Base-by-base conservation (phyloP, 2,797 vertebrate species). In the Hippopotamyrus pictus region DNA sequence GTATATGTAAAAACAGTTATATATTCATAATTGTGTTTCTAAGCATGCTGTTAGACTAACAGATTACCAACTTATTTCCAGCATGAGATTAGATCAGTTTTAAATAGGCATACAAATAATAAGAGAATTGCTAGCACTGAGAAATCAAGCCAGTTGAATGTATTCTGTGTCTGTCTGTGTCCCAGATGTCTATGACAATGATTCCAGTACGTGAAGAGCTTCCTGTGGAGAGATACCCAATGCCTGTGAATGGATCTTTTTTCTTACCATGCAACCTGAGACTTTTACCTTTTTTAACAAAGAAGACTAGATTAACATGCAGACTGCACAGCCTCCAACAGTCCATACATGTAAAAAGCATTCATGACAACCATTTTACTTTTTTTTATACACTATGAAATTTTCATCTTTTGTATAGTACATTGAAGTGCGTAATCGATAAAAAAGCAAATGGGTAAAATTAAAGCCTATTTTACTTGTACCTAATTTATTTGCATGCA, bases 121-220 rank as follows among this genome's bases (percentile, higher is more conserved):
- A 57, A 3, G 25, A 33, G 65, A 69, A 33, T 33, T 33, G 62
- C 62, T 5, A 69, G 62, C 3, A 48, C 46, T 9, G 29, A 22
- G 29, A 33, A 41, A 87, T 87, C 57, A 2, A 73, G 25, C 69
- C 14, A 37, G 54, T 83, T 19, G 11, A 57, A 62, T 51, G 48
- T 22, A 86, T 44, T 22, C 69, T 19, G 91, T 90, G 29, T 84
- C 2, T 88, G 25, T 89, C 88, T 79, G 84, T 89, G 3, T 93
- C 92, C 73, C 92, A 96, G 96, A 96, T 69, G 57, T 95, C 86
- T 95, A 97, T 79, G 95, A 96, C 91, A 96, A 96, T 3, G 95
- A 96, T 89, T 88, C 88, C 41, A 88, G 48, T 88, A 59, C 62
- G 83, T 83, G 86, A 89, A 22, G 44, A n/a, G 65, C 12, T 33